Conservation (phyloP, 2,797 vertebrate genomes). For the Florisuga fusca region DNA sequence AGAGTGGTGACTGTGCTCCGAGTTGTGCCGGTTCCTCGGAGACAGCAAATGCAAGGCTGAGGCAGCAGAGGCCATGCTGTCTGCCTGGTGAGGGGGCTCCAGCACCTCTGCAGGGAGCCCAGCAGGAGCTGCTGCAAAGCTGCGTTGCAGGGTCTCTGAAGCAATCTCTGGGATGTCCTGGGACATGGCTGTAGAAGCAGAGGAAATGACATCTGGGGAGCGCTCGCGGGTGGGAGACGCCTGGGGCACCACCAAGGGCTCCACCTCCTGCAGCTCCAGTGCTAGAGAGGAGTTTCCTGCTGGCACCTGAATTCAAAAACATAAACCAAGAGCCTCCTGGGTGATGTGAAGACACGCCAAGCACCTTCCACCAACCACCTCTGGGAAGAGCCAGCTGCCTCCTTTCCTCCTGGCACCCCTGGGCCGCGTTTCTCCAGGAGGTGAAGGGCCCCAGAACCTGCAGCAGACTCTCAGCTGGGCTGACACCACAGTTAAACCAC, state of each 20-base stretch:
- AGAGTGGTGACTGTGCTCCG: slow-evolving; percentile 82
- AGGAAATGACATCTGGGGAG: slow-evolving; percentile 97
- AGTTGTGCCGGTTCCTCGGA: slow-evolving; percentile 84
- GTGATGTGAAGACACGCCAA: no score
- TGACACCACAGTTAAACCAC: not conserved
- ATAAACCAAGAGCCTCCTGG: not conserved
- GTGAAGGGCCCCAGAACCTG: accelerated
- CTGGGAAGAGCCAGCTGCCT: not conserved
- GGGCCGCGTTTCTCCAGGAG: not conserved
- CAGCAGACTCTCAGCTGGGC: not conserved
- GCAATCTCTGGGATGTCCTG: slow-evolving; percentile 98
- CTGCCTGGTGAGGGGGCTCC: slow-evolving; percentile 81
- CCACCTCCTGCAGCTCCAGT: slow-evolving; percentile 88
- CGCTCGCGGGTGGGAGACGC: slow-evolving; percentile 93
- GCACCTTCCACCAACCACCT: not conserved
- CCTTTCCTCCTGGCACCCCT: not conserved
- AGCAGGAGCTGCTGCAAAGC: slow-evolving; percentile 62
- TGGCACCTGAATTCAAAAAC: slow-evolving; percentile 50
- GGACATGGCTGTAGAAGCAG: slow-evolving; percentile 94
- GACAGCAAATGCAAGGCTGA: slow-evolving; percentile 92
- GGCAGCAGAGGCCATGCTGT: slow-evolving; percentile 95
- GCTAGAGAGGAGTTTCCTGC: slow-evolving; percentile 80
- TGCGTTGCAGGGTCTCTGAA: slow-evolving; percentile 89
- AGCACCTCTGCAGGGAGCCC: slow-evolving; percentile 71
- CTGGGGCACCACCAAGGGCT: slow-evolving; percentile 87